These are phyloP conservation scores for Lichenostomus cassidix DNA, from an alignment of 2,113 vertebrate genomes.

Conservation along the genomic window DNA sequence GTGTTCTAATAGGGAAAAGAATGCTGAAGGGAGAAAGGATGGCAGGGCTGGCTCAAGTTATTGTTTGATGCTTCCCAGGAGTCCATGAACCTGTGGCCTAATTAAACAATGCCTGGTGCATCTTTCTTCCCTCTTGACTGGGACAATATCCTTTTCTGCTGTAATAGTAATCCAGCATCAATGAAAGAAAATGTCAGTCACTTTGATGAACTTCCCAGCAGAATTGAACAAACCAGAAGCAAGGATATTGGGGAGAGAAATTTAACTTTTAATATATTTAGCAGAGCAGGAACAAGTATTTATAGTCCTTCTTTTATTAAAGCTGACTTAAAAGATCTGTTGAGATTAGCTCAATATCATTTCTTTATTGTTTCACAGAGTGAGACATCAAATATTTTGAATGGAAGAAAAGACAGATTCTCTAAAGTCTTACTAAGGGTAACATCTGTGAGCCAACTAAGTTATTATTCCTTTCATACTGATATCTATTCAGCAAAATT, in stretches of 20 bases:
- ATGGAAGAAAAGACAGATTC: neutral
- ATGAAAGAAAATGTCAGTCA: neutral
- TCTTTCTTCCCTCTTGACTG: neutral
- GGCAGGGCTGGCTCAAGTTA: neutral
- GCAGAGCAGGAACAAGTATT: neutral
- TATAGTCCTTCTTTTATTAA: conserved; percentile 62
- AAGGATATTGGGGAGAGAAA: conserved; percentile 10
- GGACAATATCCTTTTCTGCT: neutral
- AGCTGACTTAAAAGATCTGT: conserved; percentile 32
- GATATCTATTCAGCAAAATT: neutral
- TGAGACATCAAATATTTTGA: neutral
- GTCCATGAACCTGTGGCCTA: neutral
- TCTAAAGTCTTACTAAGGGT: neutral
- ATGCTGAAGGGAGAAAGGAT: neutral
- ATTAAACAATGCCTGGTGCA: neutral
- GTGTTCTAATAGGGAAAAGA: neutral
- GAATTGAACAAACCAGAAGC: conserved; percentile 10
- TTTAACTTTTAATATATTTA: conserved; percentile 43
- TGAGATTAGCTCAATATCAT: neutral
- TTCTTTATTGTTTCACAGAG: conserved; percentile 32
- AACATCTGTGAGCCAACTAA: neutral
- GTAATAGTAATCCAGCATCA: conserved; percentile 9
- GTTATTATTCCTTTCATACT: neutral
- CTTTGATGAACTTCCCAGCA: conserved; percentile 21
- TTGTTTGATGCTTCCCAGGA: neutral